phyloP scores from a whole-genome alignment of 2,888 invertebrate species.

The Arge pagana region DNA sequence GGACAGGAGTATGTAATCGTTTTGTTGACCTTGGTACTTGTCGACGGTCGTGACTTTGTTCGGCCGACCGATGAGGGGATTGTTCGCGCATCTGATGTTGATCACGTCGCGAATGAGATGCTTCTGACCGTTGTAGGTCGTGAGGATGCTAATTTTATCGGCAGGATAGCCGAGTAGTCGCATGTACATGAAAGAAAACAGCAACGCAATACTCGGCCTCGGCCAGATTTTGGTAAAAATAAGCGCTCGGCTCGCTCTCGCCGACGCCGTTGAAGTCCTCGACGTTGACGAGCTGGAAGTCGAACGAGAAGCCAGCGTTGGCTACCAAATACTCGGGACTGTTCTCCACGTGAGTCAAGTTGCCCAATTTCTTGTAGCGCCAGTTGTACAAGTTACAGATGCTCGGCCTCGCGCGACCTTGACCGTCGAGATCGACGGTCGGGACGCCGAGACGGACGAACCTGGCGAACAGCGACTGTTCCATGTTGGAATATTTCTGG shows the following conservation, averaged over 20 bases:
- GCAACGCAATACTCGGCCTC: slow-evolving; percentile 96
- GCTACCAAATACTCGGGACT: slow-evolving; percentile 85
- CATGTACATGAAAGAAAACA: slow-evolving; percentile 98
- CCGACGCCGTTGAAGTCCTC: slow-evolving; percentile 96
- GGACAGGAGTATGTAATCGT: slow-evolving; percentile 96
- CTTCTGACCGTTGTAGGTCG: slow-evolving; percentile 99
- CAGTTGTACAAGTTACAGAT: slow-evolving; percentile 95
- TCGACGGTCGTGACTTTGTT: slow-evolving; percentile 96
- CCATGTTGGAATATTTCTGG: slow-evolving; percentile 99
- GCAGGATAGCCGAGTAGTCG: slow-evolving; percentile 95
- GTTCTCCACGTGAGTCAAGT: slow-evolving; percentile 85
- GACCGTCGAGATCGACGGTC: slow-evolving; percentile 95
- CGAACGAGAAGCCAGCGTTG: slow-evolving; percentile 90
- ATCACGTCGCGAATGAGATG: slow-evolving; percentile 96
- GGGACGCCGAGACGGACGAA: slow-evolving; percentile 96
- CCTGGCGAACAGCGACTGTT: slow-evolving; percentile 96
- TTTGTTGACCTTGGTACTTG: slow-evolving; percentile 99
- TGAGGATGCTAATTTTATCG: slow-evolving; percentile 94
- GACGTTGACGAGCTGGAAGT: slow-evolving; percentile 96
- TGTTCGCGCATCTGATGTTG: slow-evolving; percentile 84
- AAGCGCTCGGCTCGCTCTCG: slow-evolving; percentile 96
- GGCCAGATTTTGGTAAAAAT: slow-evolving; percentile 95
- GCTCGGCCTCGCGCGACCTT: slow-evolving; percentile 91
- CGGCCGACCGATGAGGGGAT: slow-evolving; percentile 92
- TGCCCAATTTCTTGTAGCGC: slow-evolving; percentile 95